Evolutionary conservation across 2,888 invertebrate genomes (phyloP).

Genomic region (Enchytraeus crypticus): DNA sequence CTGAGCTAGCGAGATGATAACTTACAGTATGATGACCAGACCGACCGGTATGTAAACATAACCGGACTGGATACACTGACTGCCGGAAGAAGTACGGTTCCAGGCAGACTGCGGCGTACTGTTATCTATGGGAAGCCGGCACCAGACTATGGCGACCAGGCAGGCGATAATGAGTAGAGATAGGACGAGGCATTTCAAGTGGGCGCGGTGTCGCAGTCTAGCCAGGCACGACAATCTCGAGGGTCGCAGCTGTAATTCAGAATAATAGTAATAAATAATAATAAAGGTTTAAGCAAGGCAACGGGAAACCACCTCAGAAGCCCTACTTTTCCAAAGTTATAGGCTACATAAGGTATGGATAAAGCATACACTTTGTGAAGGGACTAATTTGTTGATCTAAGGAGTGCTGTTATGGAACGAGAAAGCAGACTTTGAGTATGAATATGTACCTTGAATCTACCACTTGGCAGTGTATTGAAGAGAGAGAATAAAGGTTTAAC

Average conservation of each 20-base stretch:
- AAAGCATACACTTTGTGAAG: too few species aligned
- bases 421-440: too few species aligned
- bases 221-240: neutral
- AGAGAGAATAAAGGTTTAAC: too few species aligned
- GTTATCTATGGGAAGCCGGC: neutral
- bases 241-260: slow-evolving; percentile 1
- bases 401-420: too few species aligned
- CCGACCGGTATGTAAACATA: slow-evolving; percentile 9
- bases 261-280: neutral
- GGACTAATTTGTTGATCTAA: too few species aligned
- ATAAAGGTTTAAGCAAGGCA: too few species aligned
- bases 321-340: too few species aligned
- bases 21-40: neutral
- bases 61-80: neutral
- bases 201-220: neutral
- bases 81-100: neutral
- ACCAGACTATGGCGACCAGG: slow-evolving; percentile 2
- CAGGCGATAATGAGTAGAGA: slow-evolving; percentile 1
- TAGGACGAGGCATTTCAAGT: slow-evolving; percentile 8
- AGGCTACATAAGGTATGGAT: too few species aligned
- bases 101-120: neutral
- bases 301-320: too few species aligned
- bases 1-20: too few species aligned
- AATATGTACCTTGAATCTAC: too few species aligned
- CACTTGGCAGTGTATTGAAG: too few species aligned